Base-by-base conservation (phyloP, 2,113 vertebrate species). In the western clawed frog (Xenopus tropicalis) region DNA sequence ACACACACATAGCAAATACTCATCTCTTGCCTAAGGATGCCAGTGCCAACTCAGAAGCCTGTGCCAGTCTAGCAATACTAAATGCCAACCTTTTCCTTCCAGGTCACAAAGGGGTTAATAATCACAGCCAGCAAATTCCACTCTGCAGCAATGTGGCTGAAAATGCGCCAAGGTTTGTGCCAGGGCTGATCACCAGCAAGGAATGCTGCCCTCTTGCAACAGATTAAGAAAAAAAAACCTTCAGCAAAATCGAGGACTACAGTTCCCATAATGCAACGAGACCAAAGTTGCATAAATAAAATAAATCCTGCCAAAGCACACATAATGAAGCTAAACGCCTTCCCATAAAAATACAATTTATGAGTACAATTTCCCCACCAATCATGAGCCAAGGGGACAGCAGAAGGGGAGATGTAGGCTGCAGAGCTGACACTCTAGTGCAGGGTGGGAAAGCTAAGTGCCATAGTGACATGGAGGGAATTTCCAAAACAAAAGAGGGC, bases 381-480 rank as follows among this genome's bases (percentile, higher is more conserved):
- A 7, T 37, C 29, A 5, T 8, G 29, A 8, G 29, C 6, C 29
- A 37, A 37, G 29, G 29, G 29, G 29, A 37, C 1, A 37, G 29
- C 29, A 37, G 29, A 9, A 37, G 29, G 5, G 29, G 25, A 25
- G 29, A 17, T 4, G 22, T 74, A 19, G 43, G 11, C 72, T 61
- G 64, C 42, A 68, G 56, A 68, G 56, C 72, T 68, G 17, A 24
- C 72, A 74, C 65, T 74, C 48, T 59, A 61, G 62, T 52, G 64
- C 37, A 43, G 46, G 64, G 65, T 61, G 66, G 58, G 61, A 42
- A 54, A 66, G 67, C 13, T 64, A 20, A 52, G 51, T 37, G 44
- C 51, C 48, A 66, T 70, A 22, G 24, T 72, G 69, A 43, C 44
- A 69, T 66, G 75, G 68, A 69, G 69, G 75, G 75, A 70, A 58